Percentiles rank a stretch among this genome's conserved stretches.
Conservation (phyloP, 2,888 invertebrate genomes). For the Dolomedes plantarius region DNA sequence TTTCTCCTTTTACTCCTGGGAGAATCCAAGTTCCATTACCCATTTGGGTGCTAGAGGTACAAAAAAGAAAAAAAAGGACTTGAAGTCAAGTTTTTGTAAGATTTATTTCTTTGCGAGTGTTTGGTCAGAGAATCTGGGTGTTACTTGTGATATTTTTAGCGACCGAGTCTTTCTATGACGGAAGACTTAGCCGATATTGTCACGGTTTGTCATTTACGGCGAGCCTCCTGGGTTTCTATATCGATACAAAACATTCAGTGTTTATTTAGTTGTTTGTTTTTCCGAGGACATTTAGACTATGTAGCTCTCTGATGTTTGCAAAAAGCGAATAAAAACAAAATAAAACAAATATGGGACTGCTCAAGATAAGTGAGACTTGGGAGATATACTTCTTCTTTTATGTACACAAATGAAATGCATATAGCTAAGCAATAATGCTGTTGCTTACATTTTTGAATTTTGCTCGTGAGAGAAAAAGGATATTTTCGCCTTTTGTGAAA, state of each 20-base stretch:
- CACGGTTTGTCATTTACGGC: slow-evolving; percentile 60
- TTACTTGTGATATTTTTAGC: slow-evolving; percentile 65
- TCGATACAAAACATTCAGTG: slow-evolving; percentile 35
- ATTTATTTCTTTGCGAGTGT: slow-evolving; percentile 64
- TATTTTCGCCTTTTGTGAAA: no score
- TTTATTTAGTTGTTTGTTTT: slow-evolving; percentile 54
- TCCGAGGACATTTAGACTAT: slow-evolving; percentile 30
- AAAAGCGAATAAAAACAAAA: slow-evolving; percentile 22
- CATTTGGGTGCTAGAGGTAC: slow-evolving; percentile 32
- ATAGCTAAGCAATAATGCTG: background rate
- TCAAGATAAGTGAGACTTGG: background rate
- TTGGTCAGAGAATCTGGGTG: slow-evolving; percentile 46
- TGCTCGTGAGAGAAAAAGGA: no score
- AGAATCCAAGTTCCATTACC: slow-evolving; percentile 51
- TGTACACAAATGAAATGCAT: background rate
- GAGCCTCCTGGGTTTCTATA: slow-evolving; percentile 43
- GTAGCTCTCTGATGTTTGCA: slow-evolving; percentile 24
- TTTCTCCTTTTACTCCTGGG: slow-evolving; percentile 41
- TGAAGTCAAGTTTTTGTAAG: slow-evolving; percentile 61
- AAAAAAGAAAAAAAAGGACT: slow-evolving; percentile 26
- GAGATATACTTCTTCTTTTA: background rate
- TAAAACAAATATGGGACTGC: background rate
- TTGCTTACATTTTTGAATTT: background rate
- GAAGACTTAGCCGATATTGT: slow-evolving; percentile 51
- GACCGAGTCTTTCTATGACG: slow-evolving; percentile 11